These are phyloP conservation scores for Serrognathus titanus DNA, from an alignment of 2,888 invertebrate genomes.

Conservation along the genomic window DNA sequence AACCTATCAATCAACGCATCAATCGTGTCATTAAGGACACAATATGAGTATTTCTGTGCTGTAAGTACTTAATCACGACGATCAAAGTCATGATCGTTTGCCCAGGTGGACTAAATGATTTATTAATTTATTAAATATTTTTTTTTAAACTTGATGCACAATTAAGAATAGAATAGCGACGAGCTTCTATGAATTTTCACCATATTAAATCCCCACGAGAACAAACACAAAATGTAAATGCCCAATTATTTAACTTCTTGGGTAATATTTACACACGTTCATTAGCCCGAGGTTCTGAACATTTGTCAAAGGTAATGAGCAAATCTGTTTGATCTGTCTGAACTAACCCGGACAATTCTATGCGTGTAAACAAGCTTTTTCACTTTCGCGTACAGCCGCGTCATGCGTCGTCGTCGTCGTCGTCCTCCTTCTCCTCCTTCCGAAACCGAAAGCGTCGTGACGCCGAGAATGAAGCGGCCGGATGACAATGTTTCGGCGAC, in stretches of 20 bases:
- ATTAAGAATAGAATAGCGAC: no score
- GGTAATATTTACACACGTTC: constrained; percentile 24
- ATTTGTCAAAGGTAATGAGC: constrained; percentile 27
- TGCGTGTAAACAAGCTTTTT: constrained; percentile 24
- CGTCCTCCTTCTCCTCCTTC: constrained; percentile 17
- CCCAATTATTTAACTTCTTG: constrained; percentile 22
- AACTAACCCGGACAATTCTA: constrained; percentile 18
- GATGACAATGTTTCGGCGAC: constrained; percentile 22
- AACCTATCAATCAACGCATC: constrained; percentile 45
- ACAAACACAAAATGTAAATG: constrained; percentile 15
- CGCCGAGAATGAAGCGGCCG: constrained; percentile 5
- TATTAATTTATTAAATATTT: no score
- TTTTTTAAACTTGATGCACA: no score
- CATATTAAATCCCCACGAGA: constrained; percentile 13
- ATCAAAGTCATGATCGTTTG: no score
- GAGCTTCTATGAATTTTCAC: neutral
- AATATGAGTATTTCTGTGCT: constrained; percentile 12
- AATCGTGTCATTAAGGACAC: constrained; percentile 32
- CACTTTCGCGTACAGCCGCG: constrained; percentile 11
- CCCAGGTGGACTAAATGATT: no score
- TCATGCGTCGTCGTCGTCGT: constrained; percentile 10
- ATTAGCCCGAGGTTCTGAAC: constrained; percentile 21
- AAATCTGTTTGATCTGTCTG: constrained; percentile 25
- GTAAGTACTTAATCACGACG: constrained; percentile 16
- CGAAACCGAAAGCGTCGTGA: constrained; percentile 6